These are phyloP conservation scores for Steromphala cineraria DNA, from an alignment of 2,888 invertebrate species.

Conservation along the genomic window DNA sequence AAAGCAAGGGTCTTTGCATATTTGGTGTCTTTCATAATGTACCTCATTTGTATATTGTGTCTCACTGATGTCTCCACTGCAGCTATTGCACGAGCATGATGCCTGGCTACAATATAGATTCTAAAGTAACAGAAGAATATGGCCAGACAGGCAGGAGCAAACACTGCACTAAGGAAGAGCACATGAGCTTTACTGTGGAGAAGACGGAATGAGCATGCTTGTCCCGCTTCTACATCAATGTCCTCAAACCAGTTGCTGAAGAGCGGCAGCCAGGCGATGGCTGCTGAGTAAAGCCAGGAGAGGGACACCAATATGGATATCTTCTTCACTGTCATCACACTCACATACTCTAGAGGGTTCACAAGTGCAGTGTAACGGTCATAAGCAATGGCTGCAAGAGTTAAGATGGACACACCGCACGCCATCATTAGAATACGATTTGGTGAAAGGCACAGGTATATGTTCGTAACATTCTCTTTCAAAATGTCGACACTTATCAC, in stretches of 20 bases:
- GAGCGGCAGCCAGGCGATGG: slow-evolving; percentile 79
- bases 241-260: slow-evolving; percentile 74
- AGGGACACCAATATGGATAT: slow-evolving; percentile 79
- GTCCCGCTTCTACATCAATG: slow-evolving; percentile 22
- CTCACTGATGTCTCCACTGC: slow-evolving; percentile 80
- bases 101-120: slow-evolving; percentile 81
- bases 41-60: slow-evolving; percentile 54
- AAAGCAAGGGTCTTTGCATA: slow-evolving; percentile 81
- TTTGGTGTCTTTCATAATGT: slow-evolving; percentile 75
- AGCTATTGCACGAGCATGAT: slow-evolving; percentile 81
- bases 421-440: slow-evolving; percentile 80
- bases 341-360: slow-evolving; percentile 80
- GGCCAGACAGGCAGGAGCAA: slow-evolving; percentile 80
- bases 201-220: slow-evolving; percentile 60
- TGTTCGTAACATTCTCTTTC: slow-evolving; percentile 62
- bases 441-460: slow-evolving; percentile 78
- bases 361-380: slow-evolving; percentile 81
- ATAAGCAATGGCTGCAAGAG: slow-evolving; percentile 81
- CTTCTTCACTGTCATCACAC: slow-evolving; percentile 80
- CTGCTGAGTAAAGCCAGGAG: slow-evolving; percentile 80
- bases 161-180: slow-evolving; percentile 80
- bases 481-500: slow-evolving; percentile 79
- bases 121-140: slow-evolving; percentile 81
- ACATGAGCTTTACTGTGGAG: slow-evolving; percentile 77
- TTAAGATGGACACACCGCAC: slow-evolving; percentile 80